Evolutionary conservation across 1,140 invertebrate genomes (phyloP).

Genomic region (Pteromalus puparum): DNA sequence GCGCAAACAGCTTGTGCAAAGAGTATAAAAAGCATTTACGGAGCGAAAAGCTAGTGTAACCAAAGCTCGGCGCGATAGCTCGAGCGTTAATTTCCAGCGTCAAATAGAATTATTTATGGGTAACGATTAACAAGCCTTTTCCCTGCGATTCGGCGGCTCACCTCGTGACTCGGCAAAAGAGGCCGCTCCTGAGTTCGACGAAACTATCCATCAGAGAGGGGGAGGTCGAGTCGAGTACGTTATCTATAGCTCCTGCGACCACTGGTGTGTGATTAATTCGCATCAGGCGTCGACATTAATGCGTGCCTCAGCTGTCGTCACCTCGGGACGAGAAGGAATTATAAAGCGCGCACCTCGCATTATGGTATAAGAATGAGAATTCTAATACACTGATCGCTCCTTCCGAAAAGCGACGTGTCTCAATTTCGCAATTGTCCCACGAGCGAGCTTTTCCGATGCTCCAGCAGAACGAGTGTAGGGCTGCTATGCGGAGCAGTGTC

Average conservation of each 20-base stretch:
- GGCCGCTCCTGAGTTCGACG: constrained; percentile 9
- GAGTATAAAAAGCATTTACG: too few relatives aligned
- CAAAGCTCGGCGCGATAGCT: too few relatives aligned
- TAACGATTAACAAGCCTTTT: background rate
- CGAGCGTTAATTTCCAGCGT: background rate
- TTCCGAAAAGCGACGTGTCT: background rate
- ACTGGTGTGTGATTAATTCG: constrained; percentile 34
- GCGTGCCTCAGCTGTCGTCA: background rate
- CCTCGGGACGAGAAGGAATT: background rate
- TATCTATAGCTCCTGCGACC: constrained; percentile 13
- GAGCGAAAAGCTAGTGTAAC: too few relatives aligned
- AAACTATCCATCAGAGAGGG: constrained; percentile 35
- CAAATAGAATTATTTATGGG: constrained; percentile 18
- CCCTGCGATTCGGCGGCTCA: background rate
- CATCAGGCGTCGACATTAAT: constrained; percentile 8
- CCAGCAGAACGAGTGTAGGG: background rate
- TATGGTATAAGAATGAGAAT: too few relatives aligned
- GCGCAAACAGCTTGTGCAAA: too few relatives aligned
- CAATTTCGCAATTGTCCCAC: background rate
- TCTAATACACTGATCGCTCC: too few relatives aligned
- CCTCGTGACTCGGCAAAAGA: constrained; percentile 12
- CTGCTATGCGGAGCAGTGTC: too few relatives aligned
- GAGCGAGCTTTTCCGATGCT: background rate
- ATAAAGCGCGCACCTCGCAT: background rate
- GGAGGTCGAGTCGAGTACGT: background rate